phyloP scores from a whole-genome alignment of 2,888 invertebrate species.

The Macroteleia sp. region DNA sequence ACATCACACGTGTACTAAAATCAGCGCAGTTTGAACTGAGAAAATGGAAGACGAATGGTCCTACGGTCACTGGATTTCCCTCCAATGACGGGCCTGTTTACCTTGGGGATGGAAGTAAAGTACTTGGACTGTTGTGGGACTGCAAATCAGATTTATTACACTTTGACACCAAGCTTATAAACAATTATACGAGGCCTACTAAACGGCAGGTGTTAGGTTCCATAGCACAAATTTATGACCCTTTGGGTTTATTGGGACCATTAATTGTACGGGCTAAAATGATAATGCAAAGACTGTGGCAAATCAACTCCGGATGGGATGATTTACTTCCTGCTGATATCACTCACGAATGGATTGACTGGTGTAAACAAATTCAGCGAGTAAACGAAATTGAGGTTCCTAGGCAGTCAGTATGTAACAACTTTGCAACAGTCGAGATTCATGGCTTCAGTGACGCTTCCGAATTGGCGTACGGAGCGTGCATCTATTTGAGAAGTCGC shows the following conservation, averaged over 20 bases:
- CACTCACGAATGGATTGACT: neutral
- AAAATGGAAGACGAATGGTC: neutral
- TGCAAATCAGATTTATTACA: neutral
- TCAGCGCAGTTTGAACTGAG: constrained; percentile 2
- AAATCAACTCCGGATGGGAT: neutral
- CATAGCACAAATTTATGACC: neutral
- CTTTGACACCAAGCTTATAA: neutral
- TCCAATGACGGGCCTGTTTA: neutral
- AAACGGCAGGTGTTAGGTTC: neutral
- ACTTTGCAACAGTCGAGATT: neutral
- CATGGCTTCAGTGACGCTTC: neutral
- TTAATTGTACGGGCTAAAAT: constrained; percentile 3
- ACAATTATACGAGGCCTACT: neutral
- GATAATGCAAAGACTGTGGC: constrained; percentile 15
- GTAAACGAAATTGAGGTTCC: neutral
- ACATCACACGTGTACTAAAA: neutral
- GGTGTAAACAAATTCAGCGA: neutral
- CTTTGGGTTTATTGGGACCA: constrained; percentile 1
- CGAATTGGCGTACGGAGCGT: neutral
- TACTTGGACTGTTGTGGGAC: neutral
- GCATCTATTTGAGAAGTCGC: neutral
- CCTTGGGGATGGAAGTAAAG: neutral
- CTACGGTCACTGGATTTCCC: neutral
- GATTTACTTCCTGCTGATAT: neutral
- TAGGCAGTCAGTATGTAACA: neutral